Evolutionary conservation across 2,888 invertebrate genomes (phyloP), one percentile per base, ranked within the genome.

Genomic region (Synanthedon myopaeformis): DNA sequence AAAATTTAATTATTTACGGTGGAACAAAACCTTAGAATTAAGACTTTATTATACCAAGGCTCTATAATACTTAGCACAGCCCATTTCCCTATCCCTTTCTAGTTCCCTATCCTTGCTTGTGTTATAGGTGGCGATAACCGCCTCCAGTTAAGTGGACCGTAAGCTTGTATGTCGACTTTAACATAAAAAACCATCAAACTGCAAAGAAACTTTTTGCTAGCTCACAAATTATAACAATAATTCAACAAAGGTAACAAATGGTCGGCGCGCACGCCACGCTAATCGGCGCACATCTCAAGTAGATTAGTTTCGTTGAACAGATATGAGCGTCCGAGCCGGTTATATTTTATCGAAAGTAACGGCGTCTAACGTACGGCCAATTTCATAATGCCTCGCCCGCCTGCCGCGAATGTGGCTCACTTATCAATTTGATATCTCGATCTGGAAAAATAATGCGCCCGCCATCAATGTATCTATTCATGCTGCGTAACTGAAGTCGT

Each of bases 381-480:
- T 87, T 85, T 86, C 86, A 87, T 87, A 87, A 87, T 87, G 87
- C 87, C 74, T 75, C 76, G 80, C 64, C 72, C 79, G 71, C 74
- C 77, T 73, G 76, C 74, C 66, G 75, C 73, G 76, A 79, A 85
- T 83, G 84, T 80, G 76, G 72, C 79, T 78, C 81, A 86, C 87
- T 85, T 82, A 85, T 86, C 87, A 85, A 86, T 86, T 86, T 85
- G 86, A 86, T 87, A 85, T 87, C 85, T 80, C 75, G 76, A 77
- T 79, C 78, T 72, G 79, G 79, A 72, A 78, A 82, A 79, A 84
- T 85, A 84, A 83, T 82, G 76, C 13, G 49, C 48, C 13, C 19
- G 13, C 52, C 13, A 41, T 42, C 13, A 14, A 42, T 42, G 12
- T 19, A 41, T 45, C 45, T 45, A 45, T 45, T 45, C 45, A 45